Evolutionary conservation across 2,113 vertebrate genomes (phyloP).

Genomic region (Catharus minimus): DNA sequence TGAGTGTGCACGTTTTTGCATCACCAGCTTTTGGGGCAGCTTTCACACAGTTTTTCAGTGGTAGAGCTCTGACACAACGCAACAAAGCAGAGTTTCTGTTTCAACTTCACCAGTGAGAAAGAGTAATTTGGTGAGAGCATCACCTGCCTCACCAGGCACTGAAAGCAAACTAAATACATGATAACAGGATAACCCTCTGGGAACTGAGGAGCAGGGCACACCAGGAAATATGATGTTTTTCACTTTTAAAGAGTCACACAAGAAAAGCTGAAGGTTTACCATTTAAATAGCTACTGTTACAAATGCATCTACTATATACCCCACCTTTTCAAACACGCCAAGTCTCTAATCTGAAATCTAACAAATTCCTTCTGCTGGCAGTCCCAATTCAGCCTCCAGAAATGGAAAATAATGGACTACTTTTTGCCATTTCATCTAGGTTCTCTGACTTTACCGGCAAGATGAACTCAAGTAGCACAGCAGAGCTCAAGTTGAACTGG

Average conservation of each 20-base stretch:
- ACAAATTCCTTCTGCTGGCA: neutral
- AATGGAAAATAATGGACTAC: neutral
- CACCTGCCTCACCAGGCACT: neutral
- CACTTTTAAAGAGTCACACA: neutral
- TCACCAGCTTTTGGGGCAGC: neutral
- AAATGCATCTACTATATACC: neutral
- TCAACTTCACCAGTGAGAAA: neutral
- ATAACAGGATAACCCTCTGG: too few species aligned
- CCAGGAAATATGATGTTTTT: neutral
- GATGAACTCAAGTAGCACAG: neutral
- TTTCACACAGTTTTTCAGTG: neutral
- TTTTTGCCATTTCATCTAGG: neutral
- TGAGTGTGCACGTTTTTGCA: rapidly evolving
- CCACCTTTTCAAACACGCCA: neutral
- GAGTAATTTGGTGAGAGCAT: neutral
- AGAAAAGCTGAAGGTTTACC: neutral
- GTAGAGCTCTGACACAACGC: neutral
- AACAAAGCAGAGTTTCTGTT: neutral
- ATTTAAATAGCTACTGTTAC: neutral
- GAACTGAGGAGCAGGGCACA: neutral
- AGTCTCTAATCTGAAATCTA: neutral
- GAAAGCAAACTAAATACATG: neutral
- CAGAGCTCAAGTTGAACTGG: neutral
- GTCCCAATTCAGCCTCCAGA: neutral
- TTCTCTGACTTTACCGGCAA: neutral